Evolutionary conservation across 2,797 vertebrate species (phyloP), one percentile per base, ranked within the genome.

Genomic region (Nasua narica): DNA sequence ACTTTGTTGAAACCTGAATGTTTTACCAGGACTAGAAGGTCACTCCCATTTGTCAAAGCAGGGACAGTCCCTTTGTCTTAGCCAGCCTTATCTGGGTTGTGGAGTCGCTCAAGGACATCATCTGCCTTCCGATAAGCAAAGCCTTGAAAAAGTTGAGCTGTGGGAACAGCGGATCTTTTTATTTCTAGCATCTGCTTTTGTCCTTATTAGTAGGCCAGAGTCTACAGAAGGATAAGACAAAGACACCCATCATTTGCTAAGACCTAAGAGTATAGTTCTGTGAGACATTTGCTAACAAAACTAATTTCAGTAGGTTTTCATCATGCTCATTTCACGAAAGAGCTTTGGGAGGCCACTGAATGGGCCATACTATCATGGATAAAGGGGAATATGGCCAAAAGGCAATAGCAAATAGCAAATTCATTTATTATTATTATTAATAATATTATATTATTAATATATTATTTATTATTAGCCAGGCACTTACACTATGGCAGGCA

Each of bases 1-100:
- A 94, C 94, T 90, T 95, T 74, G 94, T 92, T 54, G 35, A 97
- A 97, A 69, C 90, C 2, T 1, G 92, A 95, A 86, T 96, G 90
- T 88, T 97, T 96, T 90, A 97, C 95, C 93, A 84, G 69, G 58
- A 86, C 97, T 96, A 92, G 90, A 97, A 97, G 97, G 98, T 97
- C 98, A 97, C 95, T 90, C 94, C 96, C 97, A 98, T 98, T 98
- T 97, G 97, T 98, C 98, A 98, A 97, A 97, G 93, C 94, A 91
- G 97, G 95, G 87, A 98, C 96, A 87, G 97, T 96, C 92, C 95
- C 85, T 98, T 97, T 96, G 96, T 97, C 96, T 97, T 54, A 96
- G 90, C 96, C 97, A 98, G 94, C 76, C 95, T 97, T 98, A 98
- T 96, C 87, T 97, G 81, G 97, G 91, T 94, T 97, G 94, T 5